phyloP scores from a whole-genome alignment of 2,113 vertebrate genomes.

The Centrocercus urophasianus region DNA sequence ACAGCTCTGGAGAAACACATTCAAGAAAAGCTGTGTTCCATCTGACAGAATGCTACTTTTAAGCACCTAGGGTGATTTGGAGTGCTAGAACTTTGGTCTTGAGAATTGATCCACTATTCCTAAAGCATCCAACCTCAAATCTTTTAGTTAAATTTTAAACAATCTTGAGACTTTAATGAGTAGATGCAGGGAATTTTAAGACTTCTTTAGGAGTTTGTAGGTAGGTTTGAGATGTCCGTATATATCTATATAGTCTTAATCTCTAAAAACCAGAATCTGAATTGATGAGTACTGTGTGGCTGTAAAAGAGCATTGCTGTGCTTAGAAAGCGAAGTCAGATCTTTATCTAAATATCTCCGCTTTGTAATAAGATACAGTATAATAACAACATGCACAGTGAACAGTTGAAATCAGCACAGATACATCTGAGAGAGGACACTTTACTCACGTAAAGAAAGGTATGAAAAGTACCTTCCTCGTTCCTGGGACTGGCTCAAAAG shows the following conservation, averaged over 20 bases:
- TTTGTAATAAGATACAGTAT: not conserved
- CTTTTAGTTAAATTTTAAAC: not conserved
- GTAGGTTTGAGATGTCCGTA: not conserved
- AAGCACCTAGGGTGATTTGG: not conserved
- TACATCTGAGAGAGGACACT: not conserved
- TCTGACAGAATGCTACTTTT: not conserved
- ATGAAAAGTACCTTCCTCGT: not conserved
- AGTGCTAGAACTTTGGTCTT: not conserved
- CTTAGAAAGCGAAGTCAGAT: not conserved
- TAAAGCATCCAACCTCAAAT: not conserved
- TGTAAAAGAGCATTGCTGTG: not conserved
- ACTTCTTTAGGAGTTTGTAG: not conserved
- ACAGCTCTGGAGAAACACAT: not conserved
- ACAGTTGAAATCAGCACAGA: not conserved
- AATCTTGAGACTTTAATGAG: not conserved
- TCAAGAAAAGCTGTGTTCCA: not conserved
- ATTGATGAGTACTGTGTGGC: not conserved
- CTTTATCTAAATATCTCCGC: not conserved
- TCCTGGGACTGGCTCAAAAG: not conserved
- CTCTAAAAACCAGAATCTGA: not conserved
- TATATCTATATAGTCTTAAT: not conserved
- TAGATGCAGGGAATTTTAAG: not conserved
- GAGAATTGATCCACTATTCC: not conserved
- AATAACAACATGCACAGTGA: not conserved
- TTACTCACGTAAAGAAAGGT: not conserved